phyloP scores from a whole-genome alignment of 1,140 invertebrate species.

The Heliothis virescens region DNA sequence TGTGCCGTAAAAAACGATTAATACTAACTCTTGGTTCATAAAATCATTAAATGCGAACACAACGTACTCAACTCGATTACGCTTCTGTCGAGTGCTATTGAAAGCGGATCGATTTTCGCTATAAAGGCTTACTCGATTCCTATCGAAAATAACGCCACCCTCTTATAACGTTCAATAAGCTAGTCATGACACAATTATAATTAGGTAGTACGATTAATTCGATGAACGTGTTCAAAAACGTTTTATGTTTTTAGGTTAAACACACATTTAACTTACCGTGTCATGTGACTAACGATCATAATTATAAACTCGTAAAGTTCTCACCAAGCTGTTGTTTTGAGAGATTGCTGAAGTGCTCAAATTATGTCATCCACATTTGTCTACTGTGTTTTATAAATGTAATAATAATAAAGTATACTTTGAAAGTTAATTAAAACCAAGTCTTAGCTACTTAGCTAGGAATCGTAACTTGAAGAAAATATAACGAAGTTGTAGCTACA shows the following conservation, averaged over 20 bases:
- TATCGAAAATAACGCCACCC: conserved; percentile 6
- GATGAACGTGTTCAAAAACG: background rate
- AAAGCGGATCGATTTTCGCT: conserved; percentile 26
- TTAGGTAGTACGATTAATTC: background rate
- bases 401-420: too few species aligned
- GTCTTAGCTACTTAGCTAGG: conserved; percentile 3
- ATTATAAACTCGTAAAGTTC: too few species aligned
- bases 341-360: too few species aligned
- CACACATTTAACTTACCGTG: background rate
- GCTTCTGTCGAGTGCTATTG: conserved; percentile 34
- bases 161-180: conserved; percentile 2
- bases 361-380: too few species aligned
- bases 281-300: background rate
- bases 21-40: conserved; percentile 42
- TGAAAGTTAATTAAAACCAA: background rate
- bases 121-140: conserved; percentile 28
- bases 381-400: too few species aligned
- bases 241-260: background rate
- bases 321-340: too few species aligned
- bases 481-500: conserved; percentile 17
- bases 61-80: conserved; percentile 28
- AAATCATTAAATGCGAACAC: conserved; percentile 34
- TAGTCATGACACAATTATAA: conserved; percentile 14
- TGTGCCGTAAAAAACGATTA: conserved; percentile 31
- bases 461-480: conserved; percentile 12